Conservation (phyloP, 1,140 invertebrate species). For the Neuroterus valhalla region DNA sequence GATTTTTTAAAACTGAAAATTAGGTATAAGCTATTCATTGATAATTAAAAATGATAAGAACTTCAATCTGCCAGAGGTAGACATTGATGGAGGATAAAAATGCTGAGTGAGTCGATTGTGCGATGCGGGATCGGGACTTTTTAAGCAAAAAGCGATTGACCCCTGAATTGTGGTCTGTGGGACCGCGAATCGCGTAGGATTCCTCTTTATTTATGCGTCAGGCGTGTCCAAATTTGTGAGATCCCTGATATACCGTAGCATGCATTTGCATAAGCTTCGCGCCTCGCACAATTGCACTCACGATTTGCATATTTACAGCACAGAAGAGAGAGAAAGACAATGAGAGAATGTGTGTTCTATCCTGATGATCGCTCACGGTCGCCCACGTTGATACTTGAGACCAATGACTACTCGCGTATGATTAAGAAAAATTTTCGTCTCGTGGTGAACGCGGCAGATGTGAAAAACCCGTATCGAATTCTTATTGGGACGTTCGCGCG, state of each 20-base stretch:
- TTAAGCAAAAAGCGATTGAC: not conserved
- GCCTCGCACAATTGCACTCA: constrained; percentile 30
- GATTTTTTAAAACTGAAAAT: constrained; percentile 1
- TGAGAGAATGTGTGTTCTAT: constrained; percentile 3
- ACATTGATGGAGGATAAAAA: not conserved
- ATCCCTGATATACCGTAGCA: constrained; percentile 58
- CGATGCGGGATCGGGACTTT: not conserved
- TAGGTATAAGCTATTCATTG: not conserved
- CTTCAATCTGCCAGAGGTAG: constrained; percentile 5
- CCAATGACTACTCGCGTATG: constrained; percentile 18
- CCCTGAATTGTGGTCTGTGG: not conserved
- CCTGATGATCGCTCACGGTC: constrained; percentile 28
- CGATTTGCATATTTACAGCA: constrained; percentile 43
- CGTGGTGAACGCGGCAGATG: no score
- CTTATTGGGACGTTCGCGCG: no score
- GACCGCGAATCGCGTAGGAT: not conserved
- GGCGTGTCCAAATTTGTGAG: constrained; percentile 47
- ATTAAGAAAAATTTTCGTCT: no score
- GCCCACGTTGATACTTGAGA: constrained; percentile 22
- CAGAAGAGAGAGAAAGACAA: constrained; percentile 23
- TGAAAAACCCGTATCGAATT: no score
- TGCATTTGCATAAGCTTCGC: constrained; percentile 59
- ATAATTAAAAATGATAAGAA: not conserved
- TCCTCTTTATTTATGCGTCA: constrained; percentile 39
- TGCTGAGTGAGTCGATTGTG: not conserved